phyloP scores from a whole-genome alignment of 1,140 invertebrate genomes.

The Pantala flavescens region DNA sequence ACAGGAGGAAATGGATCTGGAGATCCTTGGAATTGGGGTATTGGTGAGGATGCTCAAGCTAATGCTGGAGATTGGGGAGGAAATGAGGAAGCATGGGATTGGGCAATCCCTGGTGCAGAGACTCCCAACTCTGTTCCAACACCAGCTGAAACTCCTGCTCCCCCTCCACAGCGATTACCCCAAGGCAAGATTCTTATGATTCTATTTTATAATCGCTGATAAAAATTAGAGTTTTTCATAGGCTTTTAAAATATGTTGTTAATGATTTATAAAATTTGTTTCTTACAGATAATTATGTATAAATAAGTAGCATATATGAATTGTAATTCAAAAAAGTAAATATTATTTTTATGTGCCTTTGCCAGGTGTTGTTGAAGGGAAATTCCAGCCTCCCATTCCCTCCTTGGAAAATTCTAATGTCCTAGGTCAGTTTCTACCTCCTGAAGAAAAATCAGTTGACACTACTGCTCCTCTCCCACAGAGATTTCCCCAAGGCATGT shows the following conservation, averaged over 20 bases:
- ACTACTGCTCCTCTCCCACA: not conserved
- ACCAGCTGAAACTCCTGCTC: not conserved
- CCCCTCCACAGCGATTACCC: not conserved
- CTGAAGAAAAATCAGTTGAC: not conserved
- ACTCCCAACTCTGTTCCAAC: not conserved
- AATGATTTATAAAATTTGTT: no score
- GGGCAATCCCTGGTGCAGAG: not conserved
- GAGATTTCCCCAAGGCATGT: not conserved
- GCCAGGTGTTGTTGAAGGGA: no score
- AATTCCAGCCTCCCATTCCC: no score
- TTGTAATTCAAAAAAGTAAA: no score
- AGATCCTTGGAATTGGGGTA: not conserved
- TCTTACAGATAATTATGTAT: no score
- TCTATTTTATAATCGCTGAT: no score
- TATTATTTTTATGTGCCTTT: no score
- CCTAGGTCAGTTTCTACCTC: no score
- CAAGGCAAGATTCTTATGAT: not conserved
- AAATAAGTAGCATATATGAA: no score
- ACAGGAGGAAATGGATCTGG: not conserved
- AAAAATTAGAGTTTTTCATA: no score
- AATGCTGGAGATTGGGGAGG: not conserved
- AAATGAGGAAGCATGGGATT: not conserved
- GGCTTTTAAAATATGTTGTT: no score
- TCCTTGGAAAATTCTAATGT: no score
- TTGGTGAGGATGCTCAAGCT: not conserved